Conservation (phyloP, 2,888 invertebrate genomes). For the Metacarcinus magister region DNA sequence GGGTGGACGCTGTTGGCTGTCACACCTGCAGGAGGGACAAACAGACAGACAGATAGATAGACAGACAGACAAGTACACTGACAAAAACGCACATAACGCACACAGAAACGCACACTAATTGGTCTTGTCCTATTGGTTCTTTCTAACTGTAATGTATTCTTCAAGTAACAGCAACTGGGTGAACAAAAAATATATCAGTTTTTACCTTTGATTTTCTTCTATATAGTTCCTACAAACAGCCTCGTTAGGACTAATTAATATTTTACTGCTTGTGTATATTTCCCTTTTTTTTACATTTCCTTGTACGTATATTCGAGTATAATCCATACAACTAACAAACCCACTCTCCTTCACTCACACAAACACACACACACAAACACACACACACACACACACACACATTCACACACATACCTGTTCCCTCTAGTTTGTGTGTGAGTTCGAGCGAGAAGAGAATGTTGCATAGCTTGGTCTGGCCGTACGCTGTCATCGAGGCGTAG, state of each 20-base stretch:
- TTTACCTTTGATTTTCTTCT: no score
- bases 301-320: no score
- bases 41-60: background rate
- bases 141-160: background rate
- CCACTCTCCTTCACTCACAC: background rate
- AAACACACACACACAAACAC: background rate
- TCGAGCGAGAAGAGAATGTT: slow-evolving; percentile 77
- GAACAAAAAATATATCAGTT: no score
- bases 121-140: no score
- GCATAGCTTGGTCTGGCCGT: slow-evolving; percentile 70
- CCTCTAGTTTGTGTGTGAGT: slow-evolving; percentile 68
- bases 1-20: slow-evolving; percentile 82
- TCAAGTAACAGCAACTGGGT: no score
- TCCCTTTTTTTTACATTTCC: no score
- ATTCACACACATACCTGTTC: slow-evolving; percentile 64
- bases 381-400: background rate
- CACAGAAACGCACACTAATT: background rate
- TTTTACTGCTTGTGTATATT: no score
- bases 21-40: slow-evolving; percentile 69
- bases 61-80: background rate
- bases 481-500: slow-evolving; percentile 63
- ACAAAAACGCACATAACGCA: no score
- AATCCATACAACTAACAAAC: no score
- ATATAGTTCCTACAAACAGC: no score
- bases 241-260: no score